Evolutionary conservation across 1,140 invertebrate species (phyloP).

Genomic region (Diplogasteroides magnus): DNA sequence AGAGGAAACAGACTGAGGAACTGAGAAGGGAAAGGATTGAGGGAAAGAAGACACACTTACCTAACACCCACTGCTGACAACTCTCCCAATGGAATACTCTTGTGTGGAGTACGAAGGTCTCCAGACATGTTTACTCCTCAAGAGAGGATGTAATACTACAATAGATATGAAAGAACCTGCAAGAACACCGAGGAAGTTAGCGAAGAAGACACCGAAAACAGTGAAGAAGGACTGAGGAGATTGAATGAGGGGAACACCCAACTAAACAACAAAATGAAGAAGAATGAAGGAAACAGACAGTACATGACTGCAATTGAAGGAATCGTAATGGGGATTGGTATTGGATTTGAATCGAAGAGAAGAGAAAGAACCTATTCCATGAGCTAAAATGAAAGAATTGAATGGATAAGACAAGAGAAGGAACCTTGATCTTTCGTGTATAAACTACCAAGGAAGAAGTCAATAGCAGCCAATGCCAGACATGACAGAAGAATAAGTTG

Average conservation of each 20-base stretch:
- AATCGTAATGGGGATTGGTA: slow-evolving; percentile 71
- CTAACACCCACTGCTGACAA: slow-evolving; percentile 79
- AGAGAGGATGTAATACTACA: slow-evolving; percentile 2
- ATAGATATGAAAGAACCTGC: slow-evolving; percentile 66
- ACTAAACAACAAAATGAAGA: not conserved
- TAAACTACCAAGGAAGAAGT: slow-evolving; percentile 82
- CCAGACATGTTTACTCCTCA: slow-evolving; percentile 86
- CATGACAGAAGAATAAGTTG: slow-evolving; percentile 78
- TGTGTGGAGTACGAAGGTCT: slow-evolving; percentile 80
- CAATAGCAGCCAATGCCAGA: slow-evolving; percentile 75
- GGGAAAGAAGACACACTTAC: slow-evolving; percentile 57
- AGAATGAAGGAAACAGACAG: slow-evolving; percentile 47
- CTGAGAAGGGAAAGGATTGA: slow-evolving; percentile 62
- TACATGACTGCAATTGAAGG: slow-evolving; percentile 62
- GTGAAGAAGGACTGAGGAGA: slow-evolving; percentile 71
- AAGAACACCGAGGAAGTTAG: slow-evolving; percentile 83
- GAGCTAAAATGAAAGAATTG: slow-evolving; percentile 59
- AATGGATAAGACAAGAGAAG: slow-evolving; percentile 20
- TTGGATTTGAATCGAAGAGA: slow-evolving; percentile 74
- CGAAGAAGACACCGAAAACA: slow-evolving; percentile 89
- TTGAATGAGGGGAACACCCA: slow-evolving; percentile 34
- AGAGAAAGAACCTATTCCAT: slow-evolving; percentile 79
- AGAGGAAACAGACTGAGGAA: slow-evolving; percentile 81
- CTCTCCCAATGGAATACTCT: slow-evolving; percentile 87
- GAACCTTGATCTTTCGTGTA: slow-evolving; percentile 67